These are phyloP conservation scores for Eptesicus fuscus DNA, from an alignment of 2,113 vertebrate species.

Conservation along the genomic window DNA sequence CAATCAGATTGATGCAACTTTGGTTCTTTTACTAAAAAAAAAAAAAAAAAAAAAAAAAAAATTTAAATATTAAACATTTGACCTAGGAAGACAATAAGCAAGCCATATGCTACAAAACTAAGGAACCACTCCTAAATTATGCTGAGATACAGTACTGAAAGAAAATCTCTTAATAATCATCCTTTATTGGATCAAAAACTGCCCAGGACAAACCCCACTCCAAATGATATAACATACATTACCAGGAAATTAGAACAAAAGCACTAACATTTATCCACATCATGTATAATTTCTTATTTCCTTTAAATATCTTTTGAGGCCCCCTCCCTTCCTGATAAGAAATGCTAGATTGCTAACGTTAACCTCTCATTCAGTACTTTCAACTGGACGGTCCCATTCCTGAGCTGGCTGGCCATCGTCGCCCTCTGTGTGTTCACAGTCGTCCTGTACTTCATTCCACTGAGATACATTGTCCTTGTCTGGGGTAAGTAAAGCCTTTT, in stretches of 20 bases:
- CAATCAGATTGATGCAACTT: slow-evolving; percentile 52
- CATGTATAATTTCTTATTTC: not conserved
- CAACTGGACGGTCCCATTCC: slow-evolving; percentile 98
- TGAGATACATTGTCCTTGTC: slow-evolving; percentile 95
- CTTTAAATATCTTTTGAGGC: not conserved
- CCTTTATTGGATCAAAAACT: not conserved
- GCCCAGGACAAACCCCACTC: not conserved
- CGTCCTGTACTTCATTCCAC: slow-evolving; percentile 94
- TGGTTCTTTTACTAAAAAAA: not conserved
- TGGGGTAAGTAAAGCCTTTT: slow-evolving; percentile 91
- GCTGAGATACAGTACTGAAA: not conserved
- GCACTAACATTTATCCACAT: not conserved
- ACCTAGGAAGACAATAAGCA: slow-evolving; percentile 51
- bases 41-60: not conserved
- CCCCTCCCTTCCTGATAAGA: not conserved
- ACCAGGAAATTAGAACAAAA: not conserved
- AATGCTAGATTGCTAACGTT: slow-evolving; percentile 50
- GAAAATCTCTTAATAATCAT: not conserved
- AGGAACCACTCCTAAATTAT: not conserved
- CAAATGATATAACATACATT: not conserved
- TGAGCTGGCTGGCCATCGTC: slow-evolving; percentile 96
- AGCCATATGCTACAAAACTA: not conserved
- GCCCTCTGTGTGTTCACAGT: slow-evolving; percentile 88
- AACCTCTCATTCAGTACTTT: slow-evolving; percentile 88
- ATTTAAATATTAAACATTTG: not conserved